Base-by-base conservation (phyloP, 2,797 vertebrate species). In the Sebastes elongatus region DNA sequence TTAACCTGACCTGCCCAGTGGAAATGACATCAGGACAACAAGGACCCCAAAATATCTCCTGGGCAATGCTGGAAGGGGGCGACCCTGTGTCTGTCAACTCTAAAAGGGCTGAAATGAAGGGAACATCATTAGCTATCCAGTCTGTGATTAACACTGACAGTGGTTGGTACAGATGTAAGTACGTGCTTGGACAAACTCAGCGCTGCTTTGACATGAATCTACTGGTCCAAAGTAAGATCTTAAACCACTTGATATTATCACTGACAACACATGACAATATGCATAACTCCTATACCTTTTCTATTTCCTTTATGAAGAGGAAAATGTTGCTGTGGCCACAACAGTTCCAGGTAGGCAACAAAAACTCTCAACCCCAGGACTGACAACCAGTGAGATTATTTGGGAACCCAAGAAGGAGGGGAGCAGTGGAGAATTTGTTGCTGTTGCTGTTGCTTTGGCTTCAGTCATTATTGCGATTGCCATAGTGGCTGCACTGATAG, bases 131-230 rank as follows among this genome's bases (percentile, higher is more conserved):
- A 49, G 3, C 4, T 2, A 22, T 94, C 30, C 38, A 2, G 16
- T 74, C 72, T 74, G 73, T 83, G 9, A 10, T 14, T 1, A 0
- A 1, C 46, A 22, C 0, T 4, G 88, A 94, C 68, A 69, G 11
- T 5, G 64, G 53, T 4, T 94, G 92, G 93, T 94, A 91, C 76
- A 87, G 83, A 63, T 94, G 93, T 66, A 28, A 7, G 1, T 74
- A 88, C 60, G 18, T 1, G 1, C 5, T 69, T 2, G 61, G 61
- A 52, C 11, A 81, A 73, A 78, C 6, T 28, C 63, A 60, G 1
- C 52, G 14, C 28, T 94, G 93, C 72, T 81, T 67, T 63, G 76
- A 88, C 0, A 74, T 86, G 9, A 71, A 69, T 5, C 83, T 95
- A 1, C 30, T 3, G 13, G 49, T 93, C 46, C 74, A 82, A 87